A percentile compares a stretch with the other conserved stretches of the same genome.
phyloP scores from a whole-genome alignment of 2,797 vertebrate genomes.

The Champsocephalus esox region DNA sequence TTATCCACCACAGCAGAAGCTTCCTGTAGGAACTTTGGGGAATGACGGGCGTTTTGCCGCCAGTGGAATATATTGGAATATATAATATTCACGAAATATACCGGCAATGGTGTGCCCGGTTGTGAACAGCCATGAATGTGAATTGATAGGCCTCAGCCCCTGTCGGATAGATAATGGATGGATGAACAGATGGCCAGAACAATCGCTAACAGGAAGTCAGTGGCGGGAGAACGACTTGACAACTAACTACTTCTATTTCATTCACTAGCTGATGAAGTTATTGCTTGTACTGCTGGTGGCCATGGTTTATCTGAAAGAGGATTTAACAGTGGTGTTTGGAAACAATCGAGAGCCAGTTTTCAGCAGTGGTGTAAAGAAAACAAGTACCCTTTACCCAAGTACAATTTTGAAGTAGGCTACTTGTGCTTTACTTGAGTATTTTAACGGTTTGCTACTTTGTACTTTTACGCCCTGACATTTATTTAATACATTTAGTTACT shows the following conservation, averaged over 20 bases:
- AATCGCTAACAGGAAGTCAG: neutral
- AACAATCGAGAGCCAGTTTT: neutral
- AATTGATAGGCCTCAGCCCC: neutral
- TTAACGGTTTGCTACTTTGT: too few relatives aligned
- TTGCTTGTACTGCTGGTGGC: neutral
- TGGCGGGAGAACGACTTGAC: neutral
- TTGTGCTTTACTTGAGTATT: too few relatives aligned
- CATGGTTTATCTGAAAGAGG: neutral
- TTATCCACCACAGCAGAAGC: neutral
- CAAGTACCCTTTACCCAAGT: too few relatives aligned
- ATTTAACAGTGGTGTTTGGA: neutral
- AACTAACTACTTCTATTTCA: neutral
- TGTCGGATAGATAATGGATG: neutral
- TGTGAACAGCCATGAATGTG: neutral
- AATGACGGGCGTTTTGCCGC: neutral
- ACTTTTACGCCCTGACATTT: too few relatives aligned
- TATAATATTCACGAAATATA: neutral
- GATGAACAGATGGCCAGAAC: neutral
- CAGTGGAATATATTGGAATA: too few relatives aligned
- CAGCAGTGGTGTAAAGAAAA: too few relatives aligned
- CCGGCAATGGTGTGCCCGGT: neutral
- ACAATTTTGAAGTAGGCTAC: too few relatives aligned
- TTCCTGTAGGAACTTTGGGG: neutral
- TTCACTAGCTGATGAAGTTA: neutral
- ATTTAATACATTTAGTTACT: too few relatives aligned